These are phyloP conservation scores for Aphelinus atriplicis DNA, from an alignment of 1,140 invertebrate genomes.

Conservation along the genomic window DNA sequence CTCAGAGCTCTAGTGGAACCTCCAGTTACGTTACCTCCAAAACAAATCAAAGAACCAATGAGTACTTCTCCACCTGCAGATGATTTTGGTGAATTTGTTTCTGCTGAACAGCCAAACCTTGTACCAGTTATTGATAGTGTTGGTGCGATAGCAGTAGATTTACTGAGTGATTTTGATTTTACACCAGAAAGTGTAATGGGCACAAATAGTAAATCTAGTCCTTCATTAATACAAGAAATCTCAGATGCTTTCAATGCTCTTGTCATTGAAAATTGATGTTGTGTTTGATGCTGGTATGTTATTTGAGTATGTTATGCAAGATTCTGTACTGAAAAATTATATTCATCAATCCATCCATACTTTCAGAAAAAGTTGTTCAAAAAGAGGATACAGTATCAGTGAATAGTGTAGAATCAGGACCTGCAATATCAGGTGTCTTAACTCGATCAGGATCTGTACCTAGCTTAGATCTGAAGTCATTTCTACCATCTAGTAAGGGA, in stretches of 20 bases:
- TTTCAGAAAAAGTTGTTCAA: slow-evolving; percentile 57
- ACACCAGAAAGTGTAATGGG: slow-evolving; percentile 46
- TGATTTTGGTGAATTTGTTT: slow-evolving; percentile 72
- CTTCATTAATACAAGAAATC: slow-evolving; percentile 54
- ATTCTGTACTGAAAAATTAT: not conserved
- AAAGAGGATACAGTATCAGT: slow-evolving; percentile 62
- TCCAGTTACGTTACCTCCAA: slow-evolving; percentile 35
- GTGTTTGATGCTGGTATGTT: slow-evolving; percentile 51
- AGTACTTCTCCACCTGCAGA: slow-evolving; percentile 48
- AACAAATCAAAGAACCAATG: slow-evolving; percentile 32
- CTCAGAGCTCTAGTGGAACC: slow-evolving; percentile 61
- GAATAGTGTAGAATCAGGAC: slow-evolving; percentile 61
- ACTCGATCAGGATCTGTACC: slow-evolving; percentile 65
- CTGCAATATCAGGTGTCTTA: slow-evolving; percentile 52
- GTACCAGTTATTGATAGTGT: slow-evolving; percentile 42
- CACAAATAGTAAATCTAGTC: slow-evolving; percentile 45
- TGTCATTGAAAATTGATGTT: slow-evolving; percentile 48
- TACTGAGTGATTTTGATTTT: slow-evolving; percentile 60
- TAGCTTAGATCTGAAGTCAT: slow-evolving; percentile 66
- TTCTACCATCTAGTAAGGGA: slow-evolving; percentile 58
- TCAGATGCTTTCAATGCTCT: slow-evolving; percentile 59
- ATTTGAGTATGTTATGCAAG: not conserved
- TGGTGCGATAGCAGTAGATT: slow-evolving; percentile 52
- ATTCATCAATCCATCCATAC: not conserved
- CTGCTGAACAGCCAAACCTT: slow-evolving; percentile 56